phyloP scores from a whole-genome alignment of 2,113 vertebrate genomes.

The Campylorhamphus procurvoides region DNA sequence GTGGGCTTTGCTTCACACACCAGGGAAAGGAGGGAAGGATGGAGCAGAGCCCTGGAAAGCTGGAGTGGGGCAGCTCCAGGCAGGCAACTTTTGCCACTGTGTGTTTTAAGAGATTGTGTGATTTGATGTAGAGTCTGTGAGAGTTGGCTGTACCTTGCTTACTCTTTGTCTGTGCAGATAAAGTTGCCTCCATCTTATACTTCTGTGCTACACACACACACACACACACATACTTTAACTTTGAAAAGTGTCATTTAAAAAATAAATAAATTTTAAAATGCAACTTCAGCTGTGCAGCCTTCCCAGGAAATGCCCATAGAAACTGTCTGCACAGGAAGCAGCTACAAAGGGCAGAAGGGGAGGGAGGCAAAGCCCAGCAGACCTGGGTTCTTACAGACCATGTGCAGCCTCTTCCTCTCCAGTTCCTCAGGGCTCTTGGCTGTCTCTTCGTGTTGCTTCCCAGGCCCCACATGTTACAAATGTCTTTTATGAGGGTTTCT shows the following conservation, averaged over 20 bases:
- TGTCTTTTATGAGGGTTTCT: not conserved
- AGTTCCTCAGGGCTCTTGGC: not conserved
- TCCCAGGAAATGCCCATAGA: not conserved
- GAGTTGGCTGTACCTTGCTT: constrained; percentile 22
- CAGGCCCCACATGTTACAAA: constrained; percentile 12
- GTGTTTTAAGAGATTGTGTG: not conserved
- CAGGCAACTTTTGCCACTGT: not conserved
- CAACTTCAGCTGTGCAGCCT: not conserved
- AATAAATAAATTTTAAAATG: not conserved
- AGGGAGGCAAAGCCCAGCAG: not conserved
- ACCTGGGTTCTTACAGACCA: not conserved
- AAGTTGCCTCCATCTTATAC: not conserved
- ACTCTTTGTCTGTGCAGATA: not conserved
- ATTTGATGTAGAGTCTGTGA: not conserved
- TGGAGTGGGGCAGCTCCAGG: not conserved
- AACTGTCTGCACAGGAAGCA: constrained; percentile 10
- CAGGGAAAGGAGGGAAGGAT: not conserved
- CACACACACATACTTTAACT: not conserved
- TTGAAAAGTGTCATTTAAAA: not conserved
- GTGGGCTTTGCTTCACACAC: not conserved
- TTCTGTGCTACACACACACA: not conserved
- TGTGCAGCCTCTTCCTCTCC: not conserved
- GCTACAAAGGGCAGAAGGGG: not conserved
- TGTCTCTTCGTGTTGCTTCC: not conserved
- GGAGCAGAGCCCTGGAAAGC: not conserved